A percentile compares a stretch with the other conserved stretches of the same genome.
Conservation (phyloP, 2,888 invertebrate genomes). For the Drosophila greeni region DNA sequence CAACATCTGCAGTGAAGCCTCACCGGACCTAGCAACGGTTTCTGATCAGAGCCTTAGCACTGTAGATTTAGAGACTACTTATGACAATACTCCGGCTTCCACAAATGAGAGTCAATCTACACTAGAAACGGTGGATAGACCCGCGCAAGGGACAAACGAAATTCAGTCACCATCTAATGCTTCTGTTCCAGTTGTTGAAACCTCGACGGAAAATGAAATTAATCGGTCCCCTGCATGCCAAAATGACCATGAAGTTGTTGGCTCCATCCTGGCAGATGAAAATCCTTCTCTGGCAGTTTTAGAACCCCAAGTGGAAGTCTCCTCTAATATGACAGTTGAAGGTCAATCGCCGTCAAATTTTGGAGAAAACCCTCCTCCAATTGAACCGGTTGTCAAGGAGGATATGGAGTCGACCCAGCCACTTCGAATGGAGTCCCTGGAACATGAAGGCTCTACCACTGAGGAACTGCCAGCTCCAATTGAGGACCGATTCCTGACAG, state of each 20-base stretch:
- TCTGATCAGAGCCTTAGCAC: background rate
- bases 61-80: too few relatives aligned
- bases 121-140: too few relatives aligned
- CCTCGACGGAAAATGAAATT: background rate
- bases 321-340: background rate
- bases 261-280: background rate
- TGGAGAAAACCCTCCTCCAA: too few relatives aligned
- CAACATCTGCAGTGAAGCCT: slow-evolving; percentile 64
- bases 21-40: background rate
- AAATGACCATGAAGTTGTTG: background rate
- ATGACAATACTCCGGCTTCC: background rate
- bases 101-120: background rate
- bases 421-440: background rate
- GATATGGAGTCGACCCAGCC: background rate
- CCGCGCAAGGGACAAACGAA: background rate
- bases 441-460: background rate
- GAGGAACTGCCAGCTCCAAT: background rate
- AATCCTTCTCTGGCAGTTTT: background rate
- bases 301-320: background rate
- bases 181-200: background rate
- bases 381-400: background rate
- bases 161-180: background rate
- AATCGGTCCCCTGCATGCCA: background rate
- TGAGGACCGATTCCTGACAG: background rate
- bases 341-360: background rate